Base-by-base conservation (phyloP, 2,113 vertebrate species). In the Poeciliopsis retropinna region DNA sequence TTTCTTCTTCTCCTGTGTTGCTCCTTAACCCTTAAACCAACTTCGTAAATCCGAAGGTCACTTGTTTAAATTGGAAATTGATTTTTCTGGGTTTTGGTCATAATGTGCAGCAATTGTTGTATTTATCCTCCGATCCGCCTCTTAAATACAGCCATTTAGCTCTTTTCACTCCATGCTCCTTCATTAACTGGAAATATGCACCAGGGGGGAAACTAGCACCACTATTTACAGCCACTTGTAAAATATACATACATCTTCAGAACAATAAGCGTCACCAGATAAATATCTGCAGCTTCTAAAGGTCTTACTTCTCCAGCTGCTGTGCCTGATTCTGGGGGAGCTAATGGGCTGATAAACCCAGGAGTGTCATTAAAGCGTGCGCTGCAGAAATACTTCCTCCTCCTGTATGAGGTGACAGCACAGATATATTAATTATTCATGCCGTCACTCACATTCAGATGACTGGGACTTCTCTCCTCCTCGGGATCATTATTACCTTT, bases 11-110 rank as follows among this genome's bases (percentile, higher is more conserved):
- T 79, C 71, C 47, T 57, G 64, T 28, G 34, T 28, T 61, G 19
- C 74, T 81, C 12, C 54, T 47, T 19, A 47, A 19, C 67, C 41
- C 5, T 51, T 69, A 85, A 0, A 70, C 51, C 79, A 85, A 73
- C 85, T 85, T 81, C 39, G 60, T 54, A 84, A 88, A 90, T 89
- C 80, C 86, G 87, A 87, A 80, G 85, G 90, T 77, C 87, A 84
- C 68, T 68, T 67, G 34, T 60, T 37, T 79, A 30, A 66, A 66
- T 83, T 83, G 51, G 66, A 77, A 91, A 88, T 75, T 8, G 66
- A 47, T 47, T 47, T 47, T 47, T 67, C 47, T 60, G 34, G 22
- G 34, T 60, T 60, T 11, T n/a, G n/a, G 72, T 67, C 79, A 29
- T 69, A 82, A 80, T 66, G 19, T 70, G 41, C 76, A 64, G 63